Base-by-base conservation (phyloP, 1,140 invertebrate genomes). In the Branchinecta lynchi region DNA sequence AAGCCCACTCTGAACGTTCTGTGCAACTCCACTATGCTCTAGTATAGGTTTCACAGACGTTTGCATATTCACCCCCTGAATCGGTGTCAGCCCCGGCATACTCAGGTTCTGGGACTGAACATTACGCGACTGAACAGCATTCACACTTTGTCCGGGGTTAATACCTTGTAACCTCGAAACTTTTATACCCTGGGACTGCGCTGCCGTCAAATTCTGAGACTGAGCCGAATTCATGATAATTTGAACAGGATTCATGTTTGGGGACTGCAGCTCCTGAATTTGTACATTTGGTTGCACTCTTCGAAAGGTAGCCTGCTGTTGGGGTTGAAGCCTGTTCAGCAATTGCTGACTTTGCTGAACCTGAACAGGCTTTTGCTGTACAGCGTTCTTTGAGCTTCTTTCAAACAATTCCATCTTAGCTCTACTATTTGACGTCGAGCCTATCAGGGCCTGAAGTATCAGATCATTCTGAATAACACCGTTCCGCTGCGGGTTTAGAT, bases 401-500 rank as follows among this genome's bases (percentile, higher is more conserved):
- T 60, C 51, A 60, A 15, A 60, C 12, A 60, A 12, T 15, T 20
- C 51, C 12, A 20, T 60, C 17, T 60, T 60, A 12, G 17, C 51
- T 60, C 17, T 12, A 6, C 12, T 15, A 60, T 60, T 60, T 12
- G 51, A 60, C 6, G 51, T 60, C 17, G 51, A 60, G 51, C 51
- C 51, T 15, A 60, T 60, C 17, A 60, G 17, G 51, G 51, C 51
- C 17, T 60, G 51, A 12, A 60, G 17, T 60, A 60, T 60, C 51
- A 60, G 17, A 60, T 60, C 51, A 60, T 60, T 60, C 17, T 60
- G 51, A 15, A 60, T 60, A 60, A 60, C 51, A 15, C 51, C 51
- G 6, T 60, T 60, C 51, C 51, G 12, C 51, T 60, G 51, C 12
- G 17, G 12, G 17, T 60, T 60, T 15, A 60, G 17, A 60, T 60